Base-by-base conservation (phyloP, 2,113 vertebrate genomes). In the Oncorhynchus mykiss region DNA sequence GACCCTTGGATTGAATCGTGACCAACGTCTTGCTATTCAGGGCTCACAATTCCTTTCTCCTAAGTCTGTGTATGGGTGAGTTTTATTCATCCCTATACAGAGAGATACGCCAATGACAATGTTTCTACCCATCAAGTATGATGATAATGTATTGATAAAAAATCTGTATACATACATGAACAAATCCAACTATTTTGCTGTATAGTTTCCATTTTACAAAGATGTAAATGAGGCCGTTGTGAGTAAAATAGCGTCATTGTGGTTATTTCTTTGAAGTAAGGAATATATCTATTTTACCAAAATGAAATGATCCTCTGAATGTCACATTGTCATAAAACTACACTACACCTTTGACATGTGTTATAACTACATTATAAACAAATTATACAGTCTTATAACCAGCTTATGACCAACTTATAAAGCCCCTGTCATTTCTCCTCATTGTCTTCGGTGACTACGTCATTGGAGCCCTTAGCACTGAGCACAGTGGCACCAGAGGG, bases 231-330 rank as follows among this genome's bases (percentile, higher is more conserved):
- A 83, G 89, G 92, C 83, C 78, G 82, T 93, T 92, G 91, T 95
- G 94, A 96, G 94, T 92, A 88, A 79, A 93, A 90, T 94, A 92
- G 94, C 90, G 88, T 88, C 90, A 93, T 92, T 95, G 90, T 93
- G 95, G 94, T 94, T 87, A 88, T 95, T 94, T 92, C 93, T 93
- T 95, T 95, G 93, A 96, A 94, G 93, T 93, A 94, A 94, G 79
- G 95, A 98, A 97, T 96, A 98, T 97, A 96, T 86, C 88, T 97
- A 96, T 97, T 96, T 96, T 95, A 90, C 79, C 90, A 96, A 94
- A 90, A 67, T 60, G 14, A 27, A 4, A 64, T 51, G 39, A 1
- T 72, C 48, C 22, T 70, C n/a, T 31, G 45, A 22, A 3, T 45
- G 39, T 45, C 39, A 45, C 8, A 45, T 45, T 45, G 39, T 45